Percentiles rank a stretch among this genome's conserved stretches.
Evolutionary conservation across 2,113 vertebrate genomes (phyloP).

Genomic region (Otus sunia): DNA sequence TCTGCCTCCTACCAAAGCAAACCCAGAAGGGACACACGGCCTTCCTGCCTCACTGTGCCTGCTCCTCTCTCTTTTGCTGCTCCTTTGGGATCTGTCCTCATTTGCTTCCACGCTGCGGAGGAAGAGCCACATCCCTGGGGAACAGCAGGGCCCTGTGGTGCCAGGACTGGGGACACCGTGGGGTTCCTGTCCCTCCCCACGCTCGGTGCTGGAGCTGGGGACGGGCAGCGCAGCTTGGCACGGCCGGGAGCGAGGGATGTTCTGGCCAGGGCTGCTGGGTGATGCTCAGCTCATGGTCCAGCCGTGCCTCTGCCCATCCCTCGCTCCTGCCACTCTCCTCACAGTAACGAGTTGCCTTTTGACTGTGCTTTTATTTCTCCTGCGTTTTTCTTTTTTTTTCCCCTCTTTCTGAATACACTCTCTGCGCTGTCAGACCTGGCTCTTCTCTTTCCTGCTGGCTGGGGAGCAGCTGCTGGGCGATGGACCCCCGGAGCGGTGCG

Average conservation of each 20-base stretch:
- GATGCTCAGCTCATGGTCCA: background rate
- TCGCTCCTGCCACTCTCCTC: rapidly evolving
- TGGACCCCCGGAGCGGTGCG: rapidly evolving
- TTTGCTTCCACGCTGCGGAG: background rate
- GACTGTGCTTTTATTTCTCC: constrained; percentile 29
- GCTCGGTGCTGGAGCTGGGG: background rate
- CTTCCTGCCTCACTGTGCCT: constrained; percentile 35
- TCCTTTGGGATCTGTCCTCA: background rate
- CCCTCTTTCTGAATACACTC: constrained; percentile 42
- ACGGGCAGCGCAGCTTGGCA: rapidly evolving
- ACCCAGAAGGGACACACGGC: background rate
- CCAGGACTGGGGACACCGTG: rapidly evolving
- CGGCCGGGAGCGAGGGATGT: background rate
- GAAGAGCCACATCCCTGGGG: background rate
- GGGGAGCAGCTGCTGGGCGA: background rate
- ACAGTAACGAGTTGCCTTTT: background rate
- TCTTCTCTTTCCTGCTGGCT: constrained; percentile 18
- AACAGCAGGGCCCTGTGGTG: background rate
- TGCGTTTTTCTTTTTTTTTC: rapidly evolving
- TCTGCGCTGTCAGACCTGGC: constrained; percentile 1
- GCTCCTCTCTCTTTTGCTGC: constrained; percentile 6
- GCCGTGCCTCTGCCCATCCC: background rate
- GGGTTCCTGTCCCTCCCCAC: background rate
- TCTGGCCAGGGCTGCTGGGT: background rate
- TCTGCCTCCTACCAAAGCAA: constrained; percentile 25